These are phyloP conservation scores for Donacobius atricapilla DNA, from an alignment of 2,113 vertebrate genomes.

Conservation along the genomic window DNA sequence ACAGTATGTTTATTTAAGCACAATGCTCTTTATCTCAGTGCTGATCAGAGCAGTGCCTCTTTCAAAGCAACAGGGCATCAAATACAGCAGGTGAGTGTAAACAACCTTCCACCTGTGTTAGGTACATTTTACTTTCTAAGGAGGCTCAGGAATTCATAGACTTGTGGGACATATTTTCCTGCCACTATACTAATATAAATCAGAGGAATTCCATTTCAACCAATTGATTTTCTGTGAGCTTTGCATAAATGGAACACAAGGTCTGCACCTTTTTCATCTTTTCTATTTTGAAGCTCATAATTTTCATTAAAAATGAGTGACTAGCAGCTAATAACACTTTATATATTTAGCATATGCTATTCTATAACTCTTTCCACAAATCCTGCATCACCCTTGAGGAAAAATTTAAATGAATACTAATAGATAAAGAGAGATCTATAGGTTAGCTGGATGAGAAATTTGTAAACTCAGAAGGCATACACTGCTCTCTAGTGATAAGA, in stretches of 20 bases:
- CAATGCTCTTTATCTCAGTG: background rate
- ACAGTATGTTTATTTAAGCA: background rate
- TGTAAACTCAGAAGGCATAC: background rate
- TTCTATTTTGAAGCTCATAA: background rate
- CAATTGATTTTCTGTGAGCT: background rate
- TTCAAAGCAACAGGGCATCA: background rate
- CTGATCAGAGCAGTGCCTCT: background rate
- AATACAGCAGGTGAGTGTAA: background rate
- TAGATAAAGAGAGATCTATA: background rate
- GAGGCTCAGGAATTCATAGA: background rate
- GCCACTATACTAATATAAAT: background rate
- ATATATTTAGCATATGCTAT: background rate
- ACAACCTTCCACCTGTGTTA: background rate
- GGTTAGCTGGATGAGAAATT: background rate
- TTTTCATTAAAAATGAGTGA: background rate
- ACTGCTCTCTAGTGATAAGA: conserved; percentile 72
- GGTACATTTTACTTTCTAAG: background rate
- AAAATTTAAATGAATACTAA: background rate
- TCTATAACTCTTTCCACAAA: background rate
- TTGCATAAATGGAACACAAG: background rate
- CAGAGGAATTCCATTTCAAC: background rate
- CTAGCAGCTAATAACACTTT: background rate
- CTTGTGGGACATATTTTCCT: background rate
- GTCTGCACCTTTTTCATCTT: background rate
- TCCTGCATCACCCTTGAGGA: background rate